Percentiles rank a stretch among this genome's conserved stretches.
These are phyloP conservation scores for Ianthella basta DNA, from an alignment of 37 sponge, comb jelly and placozoan species.

Conservation along the genomic window DNA sequence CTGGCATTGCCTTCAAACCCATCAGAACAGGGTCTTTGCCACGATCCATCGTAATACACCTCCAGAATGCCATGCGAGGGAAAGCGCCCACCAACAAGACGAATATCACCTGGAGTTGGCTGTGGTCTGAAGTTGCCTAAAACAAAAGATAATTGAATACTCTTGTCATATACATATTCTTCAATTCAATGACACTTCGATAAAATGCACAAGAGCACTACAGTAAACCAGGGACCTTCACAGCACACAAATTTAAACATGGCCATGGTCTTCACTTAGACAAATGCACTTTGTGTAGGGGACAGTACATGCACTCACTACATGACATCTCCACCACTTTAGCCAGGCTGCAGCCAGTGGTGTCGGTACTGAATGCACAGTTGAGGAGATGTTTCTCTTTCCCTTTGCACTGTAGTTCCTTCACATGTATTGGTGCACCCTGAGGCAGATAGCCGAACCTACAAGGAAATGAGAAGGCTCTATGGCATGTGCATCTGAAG, in stretches of 20 bases:
- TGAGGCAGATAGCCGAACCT: background rate
- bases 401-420: background rate
- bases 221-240: no score
- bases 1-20: background rate
- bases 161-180: background rate
- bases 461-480: no score
- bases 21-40: background rate
- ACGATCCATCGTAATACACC: slow-evolving; percentile 3
- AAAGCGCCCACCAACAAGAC: background rate
- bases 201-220: no score
- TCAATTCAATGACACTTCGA: no score
- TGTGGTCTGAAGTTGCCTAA: background rate
- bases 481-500: no score
- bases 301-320: slow-evolving; percentile 1
- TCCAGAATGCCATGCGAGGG: background rate
- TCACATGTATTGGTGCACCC: background rate
- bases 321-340: slow-evolving; percentile 10
- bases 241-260: no score
- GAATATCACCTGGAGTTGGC: background rate
- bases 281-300: no score
- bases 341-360: background rate
- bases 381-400: slow-evolving; percentile 5
- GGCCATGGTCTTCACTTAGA: no score
- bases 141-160: background rate
- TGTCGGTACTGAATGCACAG: background rate